phyloP scores from a whole-genome alignment of 2,797 vertebrate species.

The Falco naumanni region DNA sequence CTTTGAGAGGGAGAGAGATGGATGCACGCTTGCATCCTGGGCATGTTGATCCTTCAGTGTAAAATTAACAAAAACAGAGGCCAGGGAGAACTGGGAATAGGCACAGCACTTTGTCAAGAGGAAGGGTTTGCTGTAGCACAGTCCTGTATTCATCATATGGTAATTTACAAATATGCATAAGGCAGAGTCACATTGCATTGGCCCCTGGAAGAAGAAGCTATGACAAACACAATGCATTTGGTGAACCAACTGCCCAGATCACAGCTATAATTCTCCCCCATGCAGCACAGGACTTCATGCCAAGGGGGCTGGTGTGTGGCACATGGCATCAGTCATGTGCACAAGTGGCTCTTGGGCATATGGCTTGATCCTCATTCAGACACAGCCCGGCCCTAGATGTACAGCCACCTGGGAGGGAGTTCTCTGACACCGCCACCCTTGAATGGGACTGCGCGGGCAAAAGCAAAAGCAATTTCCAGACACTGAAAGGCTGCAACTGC shows the following conservation, averaged over 20 bases:
- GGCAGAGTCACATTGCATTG: background rate
- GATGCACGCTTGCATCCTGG: slow-evolving; percentile 32
- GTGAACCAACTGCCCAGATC: background rate
- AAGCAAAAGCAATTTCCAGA: background rate
- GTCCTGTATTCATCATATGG: slow-evolving; percentile 36
- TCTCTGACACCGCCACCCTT: rapidly evolving
- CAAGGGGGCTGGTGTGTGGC: rapidly evolving
- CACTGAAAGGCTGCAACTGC: background rate
- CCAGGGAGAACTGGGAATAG: slow-evolving; percentile 18
- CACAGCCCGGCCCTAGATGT: background rate
- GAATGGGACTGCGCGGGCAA: rapidly evolving
- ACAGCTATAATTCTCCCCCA: background rate
- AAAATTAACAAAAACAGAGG: slow-evolving; percentile 76
- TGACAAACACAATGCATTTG: background rate
- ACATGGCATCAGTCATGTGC: rapidly evolving
- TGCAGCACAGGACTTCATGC: background rate
- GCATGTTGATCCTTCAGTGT: slow-evolving; percentile 61
- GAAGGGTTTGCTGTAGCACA: background rate
- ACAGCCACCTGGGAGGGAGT: background rate
- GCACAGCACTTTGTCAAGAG: slow-evolving; percentile 49
- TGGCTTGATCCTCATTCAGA: background rate
- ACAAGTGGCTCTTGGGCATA: rapidly evolving
- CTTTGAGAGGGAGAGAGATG: slow-evolving; percentile 77
- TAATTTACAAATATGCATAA: background rate
- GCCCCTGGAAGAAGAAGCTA: background rate